Conservation (phyloP, 2,113 vertebrate genomes). For the Triplophysa tibetana region DNA sequence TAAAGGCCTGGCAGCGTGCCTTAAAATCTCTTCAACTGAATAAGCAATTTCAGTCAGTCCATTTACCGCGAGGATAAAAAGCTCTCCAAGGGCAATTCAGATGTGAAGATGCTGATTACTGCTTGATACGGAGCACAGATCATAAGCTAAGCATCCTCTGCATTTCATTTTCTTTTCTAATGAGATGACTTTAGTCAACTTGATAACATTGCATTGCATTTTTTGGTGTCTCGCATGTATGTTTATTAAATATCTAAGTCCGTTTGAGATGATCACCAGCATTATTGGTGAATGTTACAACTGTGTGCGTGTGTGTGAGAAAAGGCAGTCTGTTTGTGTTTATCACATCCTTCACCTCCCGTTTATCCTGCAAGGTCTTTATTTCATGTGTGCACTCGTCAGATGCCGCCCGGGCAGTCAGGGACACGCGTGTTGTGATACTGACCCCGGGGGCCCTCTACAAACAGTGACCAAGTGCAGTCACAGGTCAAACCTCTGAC, state of each 20-base stretch:
- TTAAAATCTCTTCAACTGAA: conserved; percentile 10
- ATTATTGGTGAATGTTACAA: conserved; percentile 20
- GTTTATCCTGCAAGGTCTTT: conserved; percentile 70
- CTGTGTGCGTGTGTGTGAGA: conserved; percentile 47
- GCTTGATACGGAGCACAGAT: background rate
- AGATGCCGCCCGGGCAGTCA: conserved; percentile 62
- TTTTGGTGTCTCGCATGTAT: background rate
- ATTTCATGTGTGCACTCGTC: conserved; percentile 50
- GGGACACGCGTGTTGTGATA: conserved; percentile 72
- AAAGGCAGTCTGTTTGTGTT: conserved; percentile 61
- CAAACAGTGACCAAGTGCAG: conserved; percentile 74
- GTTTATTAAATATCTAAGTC: background rate
- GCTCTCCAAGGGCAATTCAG: conserved; percentile 20
- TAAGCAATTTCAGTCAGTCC: conserved; percentile 21
- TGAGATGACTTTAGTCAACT: background rate
- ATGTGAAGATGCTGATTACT: conserved; percentile 9
- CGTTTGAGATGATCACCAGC: conserved; percentile 5
- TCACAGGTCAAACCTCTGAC: conserved; percentile 64
- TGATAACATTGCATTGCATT: background rate
- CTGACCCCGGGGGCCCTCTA: conserved; percentile 46
- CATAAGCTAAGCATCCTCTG: background rate
- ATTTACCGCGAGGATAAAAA: conserved; percentile 7
- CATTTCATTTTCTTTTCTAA: conserved; percentile 16
- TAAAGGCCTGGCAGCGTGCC: conserved; percentile 20
- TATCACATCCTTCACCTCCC: conserved; percentile 71